Conservation (phyloP, 2,797 vertebrate species). For the Pseudochaenichthys georgianus region DNA sequence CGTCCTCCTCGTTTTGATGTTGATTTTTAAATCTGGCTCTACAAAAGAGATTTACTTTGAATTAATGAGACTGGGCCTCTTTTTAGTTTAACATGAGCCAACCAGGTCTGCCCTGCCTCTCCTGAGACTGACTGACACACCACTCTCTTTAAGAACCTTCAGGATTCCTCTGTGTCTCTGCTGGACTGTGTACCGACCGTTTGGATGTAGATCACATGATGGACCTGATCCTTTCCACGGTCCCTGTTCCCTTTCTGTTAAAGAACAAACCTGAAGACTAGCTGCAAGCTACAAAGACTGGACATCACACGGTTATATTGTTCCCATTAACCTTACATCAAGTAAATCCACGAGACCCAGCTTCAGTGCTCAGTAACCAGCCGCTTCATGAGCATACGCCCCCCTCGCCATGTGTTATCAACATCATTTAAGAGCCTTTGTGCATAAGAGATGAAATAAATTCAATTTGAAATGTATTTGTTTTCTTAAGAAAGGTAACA, state of each 20-base stretch:
- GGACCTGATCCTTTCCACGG: neutral
- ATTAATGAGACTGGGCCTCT: constrained; percentile 7
- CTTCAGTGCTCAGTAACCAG: no score
- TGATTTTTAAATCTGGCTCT: neutral
- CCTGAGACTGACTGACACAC: neutral
- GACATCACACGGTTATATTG: neutral
- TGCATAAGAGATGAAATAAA: neutral
- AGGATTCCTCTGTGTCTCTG: neutral
- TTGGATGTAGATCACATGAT: neutral
- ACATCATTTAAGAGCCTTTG: neutral
- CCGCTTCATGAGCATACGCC: neutral
- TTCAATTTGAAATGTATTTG: no score
- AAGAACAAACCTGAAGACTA: neutral
- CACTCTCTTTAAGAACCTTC: neutral
- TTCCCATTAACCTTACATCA: no score
- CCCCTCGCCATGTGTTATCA: neutral
- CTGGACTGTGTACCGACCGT: neutral
- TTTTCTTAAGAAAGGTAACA: no score
- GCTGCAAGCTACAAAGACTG: neutral
- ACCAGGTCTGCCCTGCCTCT: neutral
- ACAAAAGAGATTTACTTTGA: constrained; percentile 3
- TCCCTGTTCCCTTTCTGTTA: neutral
- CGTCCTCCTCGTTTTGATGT: constrained; percentile 15
- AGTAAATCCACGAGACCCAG: no score
- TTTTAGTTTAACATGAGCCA: neutral